Evolutionary conservation across 2,797 vertebrate genomes (phyloP), one percentile per base, ranked within the genome.

Genomic region (Cottoperca gobio): DNA sequence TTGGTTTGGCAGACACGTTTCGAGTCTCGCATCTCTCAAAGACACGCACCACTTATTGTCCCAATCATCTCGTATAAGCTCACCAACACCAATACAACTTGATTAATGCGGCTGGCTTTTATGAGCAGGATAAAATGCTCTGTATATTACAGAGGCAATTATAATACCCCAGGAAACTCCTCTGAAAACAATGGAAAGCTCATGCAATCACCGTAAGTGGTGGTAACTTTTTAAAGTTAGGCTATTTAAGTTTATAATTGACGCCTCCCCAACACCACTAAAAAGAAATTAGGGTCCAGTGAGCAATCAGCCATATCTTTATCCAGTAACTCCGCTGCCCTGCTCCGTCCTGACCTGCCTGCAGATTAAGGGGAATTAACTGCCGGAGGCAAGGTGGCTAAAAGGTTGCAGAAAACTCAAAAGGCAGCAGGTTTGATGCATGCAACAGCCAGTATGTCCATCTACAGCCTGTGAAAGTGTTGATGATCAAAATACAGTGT

Each of bases 51-150:
- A 79, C 89, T 88, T 89, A 80, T 78, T 88, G 87, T 87, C 84
- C 83, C 83, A 87, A 79, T 90, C 82, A 87, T 85, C 80, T 82
- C 54, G 14, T 63, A 49, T 23, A n/a, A 69, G 76, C 86, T 76
- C 86, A 74, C 62, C 74, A 78, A 81, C 70, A 85, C 76, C 68
- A 78, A 53, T 66, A 68, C 73, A 63, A 59, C 83, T 53, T 89
- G 81, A 90, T 91, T 91, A 87, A 91, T 87, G 79, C 16, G 66
- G 79, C 58, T 21, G 75, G 58, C 58, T 87, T 90, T 85, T 87
- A 86, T 71, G 78, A 78, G 83, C 49, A 1, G 72, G 76, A 88
- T 89, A 81, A 88, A 89, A 84, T 52, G 70, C 70, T 66, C 64
- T 28, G 78, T 64, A 71, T 83, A 86, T 89, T 84, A 88, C 70